These are phyloP conservation scores for Porphyrio hochstetteri DNA, from an alignment of 2,113 vertebrate species.

Conservation along the genomic window DNA sequence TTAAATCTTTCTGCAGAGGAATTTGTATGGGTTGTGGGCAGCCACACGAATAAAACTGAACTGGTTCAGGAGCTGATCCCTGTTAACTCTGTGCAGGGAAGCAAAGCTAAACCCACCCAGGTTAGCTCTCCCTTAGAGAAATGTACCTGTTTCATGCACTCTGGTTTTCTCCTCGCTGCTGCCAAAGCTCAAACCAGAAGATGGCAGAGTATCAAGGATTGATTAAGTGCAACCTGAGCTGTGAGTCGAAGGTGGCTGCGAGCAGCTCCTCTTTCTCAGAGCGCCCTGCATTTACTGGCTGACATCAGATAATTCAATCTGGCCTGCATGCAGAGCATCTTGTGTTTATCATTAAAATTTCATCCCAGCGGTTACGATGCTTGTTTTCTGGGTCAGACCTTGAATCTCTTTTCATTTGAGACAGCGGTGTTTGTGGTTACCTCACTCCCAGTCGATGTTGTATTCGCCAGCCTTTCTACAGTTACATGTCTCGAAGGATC, in stretches of 20 bases:
- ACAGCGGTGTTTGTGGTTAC: slow-evolving; percentile 82
- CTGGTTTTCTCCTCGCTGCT: not conserved
- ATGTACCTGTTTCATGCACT: not conserved
- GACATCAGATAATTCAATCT: slow-evolving; percentile 68
- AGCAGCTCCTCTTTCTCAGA: slow-evolving; percentile 60
- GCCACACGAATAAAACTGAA: not conserved
- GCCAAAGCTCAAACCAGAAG: slow-evolving; percentile 50
- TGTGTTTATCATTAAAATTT: slow-evolving; percentile 84
- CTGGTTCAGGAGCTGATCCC: not conserved
- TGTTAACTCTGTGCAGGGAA: not conserved
- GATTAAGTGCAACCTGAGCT: slow-evolving; percentile 74
- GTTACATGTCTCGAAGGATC: slow-evolving; percentile 70
- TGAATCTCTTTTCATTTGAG: slow-evolving; percentile 85
- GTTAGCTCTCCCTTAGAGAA: not conserved
- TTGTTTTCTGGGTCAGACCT: slow-evolving; percentile 86
- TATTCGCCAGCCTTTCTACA: slow-evolving; percentile 72
- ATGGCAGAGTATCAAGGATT: slow-evolving; percentile 68
- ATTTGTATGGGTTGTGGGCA: not conserved
- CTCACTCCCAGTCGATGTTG: slow-evolving; percentile 84
- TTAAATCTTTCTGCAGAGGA: not conserved
- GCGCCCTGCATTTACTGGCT: slow-evolving; percentile 47
- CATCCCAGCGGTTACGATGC: slow-evolving; percentile 79
- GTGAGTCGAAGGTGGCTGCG: slow-evolving; percentile 52
- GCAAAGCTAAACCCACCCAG: not conserved
- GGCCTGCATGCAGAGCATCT: slow-evolving; percentile 70